Percentiles rank a stretch among this genome's conserved stretches.
These are phyloP conservation scores for Frieseomelitta varia DNA, from an alignment of 1,140 invertebrate genomes.

Conservation along the genomic window DNA sequence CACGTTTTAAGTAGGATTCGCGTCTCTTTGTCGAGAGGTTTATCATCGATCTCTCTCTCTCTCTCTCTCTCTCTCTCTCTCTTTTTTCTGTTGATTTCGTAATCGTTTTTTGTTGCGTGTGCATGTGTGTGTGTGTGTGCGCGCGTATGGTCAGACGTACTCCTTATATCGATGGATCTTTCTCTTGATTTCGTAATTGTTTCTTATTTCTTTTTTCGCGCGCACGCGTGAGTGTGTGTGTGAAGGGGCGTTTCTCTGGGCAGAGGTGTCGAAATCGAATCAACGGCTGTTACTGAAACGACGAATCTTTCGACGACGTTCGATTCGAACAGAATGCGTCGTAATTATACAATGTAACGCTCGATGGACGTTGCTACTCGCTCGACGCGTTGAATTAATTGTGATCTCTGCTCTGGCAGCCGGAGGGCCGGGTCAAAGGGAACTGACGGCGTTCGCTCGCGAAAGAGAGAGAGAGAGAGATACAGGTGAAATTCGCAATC, in stretches of 20 bases:
- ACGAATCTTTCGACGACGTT: not conserved
- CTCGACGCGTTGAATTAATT: conserved; percentile 31
- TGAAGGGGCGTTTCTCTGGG: not conserved
- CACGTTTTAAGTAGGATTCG: not conserved
- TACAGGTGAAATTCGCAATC: not conserved
- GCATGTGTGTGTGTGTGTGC: too few relatives aligned
- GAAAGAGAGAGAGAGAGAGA: too few relatives aligned
- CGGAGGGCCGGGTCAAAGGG: conserved; percentile 26
- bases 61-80: not conserved
- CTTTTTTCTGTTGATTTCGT: too few relatives aligned
- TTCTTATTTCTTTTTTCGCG: too few relatives aligned
- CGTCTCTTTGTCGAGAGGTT: not conserved
- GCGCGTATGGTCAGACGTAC: too few relatives aligned
- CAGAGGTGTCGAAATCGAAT: not conserved
- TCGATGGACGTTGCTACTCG: not conserved
- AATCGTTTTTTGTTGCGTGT: too few relatives aligned
- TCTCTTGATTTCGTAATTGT: not conserved
- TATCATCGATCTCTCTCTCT: not conserved
- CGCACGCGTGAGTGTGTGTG: too few relatives aligned
- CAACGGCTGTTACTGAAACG: not conserved
- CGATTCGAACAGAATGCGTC: not conserved
- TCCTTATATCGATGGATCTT: not conserved
- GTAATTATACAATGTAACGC: conserved; percentile 15
- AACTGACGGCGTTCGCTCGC: not conserved
- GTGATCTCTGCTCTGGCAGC: not conserved